Evolutionary conservation across 2,888 invertebrate species (phyloP), one percentile per base, ranked within the genome.

Genomic region (Mythimna ferrago): DNA sequence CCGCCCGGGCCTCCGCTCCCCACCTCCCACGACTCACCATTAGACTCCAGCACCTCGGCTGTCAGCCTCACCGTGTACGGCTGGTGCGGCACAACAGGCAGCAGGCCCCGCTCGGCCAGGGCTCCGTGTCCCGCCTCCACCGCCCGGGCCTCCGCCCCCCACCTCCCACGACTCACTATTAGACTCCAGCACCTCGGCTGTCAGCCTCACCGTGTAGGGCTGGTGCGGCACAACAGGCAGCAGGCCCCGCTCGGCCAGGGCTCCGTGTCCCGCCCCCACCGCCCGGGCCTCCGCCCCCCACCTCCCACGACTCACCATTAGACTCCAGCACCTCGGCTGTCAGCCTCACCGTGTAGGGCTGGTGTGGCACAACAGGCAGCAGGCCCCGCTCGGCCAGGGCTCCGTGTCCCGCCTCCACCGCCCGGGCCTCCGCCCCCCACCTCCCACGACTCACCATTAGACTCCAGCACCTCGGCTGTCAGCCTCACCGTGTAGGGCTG

Each of bases 221-320:
- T 98, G 97, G 69, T 97, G 93, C 0, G 99, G 99, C 83, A 99
- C 96, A 0, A 99, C 97, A 16, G 99, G 97, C 84, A 98, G 91
- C 58, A 99, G 94, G 0, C 98, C 99, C 87, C 98, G 98, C 94
- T 99, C 99, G 0, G 99, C 99, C 69, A 99, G 96, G 9, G 99
- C 99, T 2, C 99, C 99, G 94, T 99, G 99, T 0, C 99, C 99
- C 69, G 99, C 96, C 96, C 99, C 99, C 99, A 96, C 67, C 99
- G 97, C 32, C 98, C 98, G 97, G 93, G 0, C 97, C 97, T 0
- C 98, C 98, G 9, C 80, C 67, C 61, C 99, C 98, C 53, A 98
- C 97, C 93, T 99, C 99, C 48, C 6, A 16, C 1, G 9, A 74
- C 92, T 93, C 88, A 98, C 99, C 99, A 95, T 99, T 99, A 19